phyloP scores from a whole-genome alignment of 1,140 invertebrate genomes.

The Bilobella aurantiaca region DNA sequence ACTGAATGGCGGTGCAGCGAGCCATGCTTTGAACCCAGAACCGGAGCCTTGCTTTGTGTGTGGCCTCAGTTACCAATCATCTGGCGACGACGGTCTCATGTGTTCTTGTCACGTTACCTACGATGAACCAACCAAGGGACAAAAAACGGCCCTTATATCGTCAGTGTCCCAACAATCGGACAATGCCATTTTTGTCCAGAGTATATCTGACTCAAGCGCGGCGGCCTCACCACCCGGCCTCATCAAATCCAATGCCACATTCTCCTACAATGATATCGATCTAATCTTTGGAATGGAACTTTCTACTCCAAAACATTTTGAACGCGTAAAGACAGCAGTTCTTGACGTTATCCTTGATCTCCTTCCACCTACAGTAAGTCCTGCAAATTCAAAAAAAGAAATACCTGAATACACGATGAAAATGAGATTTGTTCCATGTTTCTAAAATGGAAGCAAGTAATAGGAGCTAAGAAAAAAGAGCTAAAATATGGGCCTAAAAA shows the following conservation, averaged over 20 bases:
- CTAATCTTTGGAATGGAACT: conserved; percentile 95
- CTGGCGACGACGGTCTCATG: conserved; percentile 23
- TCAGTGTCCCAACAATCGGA: no score
- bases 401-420: no score
- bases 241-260: conserved; percentile 34
- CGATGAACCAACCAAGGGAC: background rate
- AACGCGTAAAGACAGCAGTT: conserved; percentile 84
- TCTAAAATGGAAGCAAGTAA: no score
- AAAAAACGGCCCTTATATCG: no score
- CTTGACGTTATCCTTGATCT: conserved; percentile 86
- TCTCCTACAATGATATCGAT: conserved; percentile 90
- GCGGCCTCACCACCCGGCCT: no score
- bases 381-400: no score
- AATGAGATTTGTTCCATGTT: no score
- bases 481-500: no score
- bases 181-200: no score
- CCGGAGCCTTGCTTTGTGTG: conserved; percentile 47
- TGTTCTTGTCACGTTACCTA: conserved; percentile 28
- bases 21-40: conserved; percentile 75
- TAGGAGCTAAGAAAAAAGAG: no score
- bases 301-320: conserved; percentile 53
- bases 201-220: no score
- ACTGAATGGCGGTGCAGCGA: conserved; percentile 96
- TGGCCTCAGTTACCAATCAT: conserved; percentile 26
- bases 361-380: conserved; percentile 51